Percentiles rank a stretch among this genome's conserved stretches.
These are phyloP conservation scores for Stegana nigrithorax DNA, from an alignment of 2,888 invertebrate genomes.

Conservation along the genomic window DNA sequence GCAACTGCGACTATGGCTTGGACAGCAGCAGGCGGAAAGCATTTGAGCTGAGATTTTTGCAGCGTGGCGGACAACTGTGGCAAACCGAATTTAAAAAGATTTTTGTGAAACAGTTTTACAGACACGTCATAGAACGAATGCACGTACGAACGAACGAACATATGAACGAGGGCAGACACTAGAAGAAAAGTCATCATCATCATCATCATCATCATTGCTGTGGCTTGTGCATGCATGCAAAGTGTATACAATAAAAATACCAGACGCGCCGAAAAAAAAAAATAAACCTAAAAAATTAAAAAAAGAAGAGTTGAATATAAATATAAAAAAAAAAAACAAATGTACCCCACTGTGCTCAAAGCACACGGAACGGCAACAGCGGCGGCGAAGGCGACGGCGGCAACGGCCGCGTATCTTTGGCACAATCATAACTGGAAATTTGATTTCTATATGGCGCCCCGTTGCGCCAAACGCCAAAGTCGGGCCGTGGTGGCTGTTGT, in stretches of 20 bases:
- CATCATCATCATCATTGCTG: too few species aligned
- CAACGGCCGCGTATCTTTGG: constrained; percentile 60
- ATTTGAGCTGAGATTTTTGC: background rate
- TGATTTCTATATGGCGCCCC: constrained; percentile 11
- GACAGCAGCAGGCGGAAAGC: too few species aligned
- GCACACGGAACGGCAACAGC: too few species aligned
- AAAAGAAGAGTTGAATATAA: too few species aligned
- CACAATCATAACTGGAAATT: constrained; percentile 41
- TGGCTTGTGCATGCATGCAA: too few species aligned
- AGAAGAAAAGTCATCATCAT: too few species aligned
- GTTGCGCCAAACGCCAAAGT: background rate
- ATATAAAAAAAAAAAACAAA: background rate
- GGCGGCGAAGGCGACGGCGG: constrained; percentile 37
- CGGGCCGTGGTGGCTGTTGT: too few species aligned
- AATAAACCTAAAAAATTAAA: background rate
- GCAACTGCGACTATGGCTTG: background rate
- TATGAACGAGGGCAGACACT: too few species aligned
- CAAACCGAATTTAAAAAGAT: background rate
- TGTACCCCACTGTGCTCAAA: constrained; percentile 4
- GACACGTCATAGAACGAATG: background rate
- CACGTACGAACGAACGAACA: background rate
- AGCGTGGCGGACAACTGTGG: too few species aligned
- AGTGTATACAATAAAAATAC: constrained; percentile 12
- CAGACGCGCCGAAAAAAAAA: background rate
- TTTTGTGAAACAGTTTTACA: background rate